Conservation (phyloP, 1,140 invertebrate genomes). For the Penaeus vannamei region DNA sequence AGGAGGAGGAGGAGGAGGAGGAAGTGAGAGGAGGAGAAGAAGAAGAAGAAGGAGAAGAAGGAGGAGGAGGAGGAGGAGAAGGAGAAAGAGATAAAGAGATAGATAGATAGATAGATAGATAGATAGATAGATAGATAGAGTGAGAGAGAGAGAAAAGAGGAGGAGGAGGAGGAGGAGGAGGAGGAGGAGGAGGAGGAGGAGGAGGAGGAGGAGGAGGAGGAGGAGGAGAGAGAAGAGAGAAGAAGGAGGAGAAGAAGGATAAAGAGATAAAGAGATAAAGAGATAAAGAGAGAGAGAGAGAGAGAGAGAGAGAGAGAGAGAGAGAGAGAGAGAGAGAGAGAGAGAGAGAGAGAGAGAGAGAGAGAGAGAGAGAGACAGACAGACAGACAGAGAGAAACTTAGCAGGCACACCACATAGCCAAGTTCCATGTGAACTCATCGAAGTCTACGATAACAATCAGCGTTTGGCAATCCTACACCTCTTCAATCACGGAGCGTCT, state of each 20-base stretch:
- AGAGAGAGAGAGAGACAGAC: background rate
- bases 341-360: background rate
- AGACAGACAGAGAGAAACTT: no score
- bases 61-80: background rate
- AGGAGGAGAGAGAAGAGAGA: background rate
- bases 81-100: background rate
- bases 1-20: background rate
- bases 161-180: background rate
- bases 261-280: background rate
- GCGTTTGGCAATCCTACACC: no score
- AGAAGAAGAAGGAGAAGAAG: background rate
- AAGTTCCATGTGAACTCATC: no score
- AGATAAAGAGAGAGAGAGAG: background rate
- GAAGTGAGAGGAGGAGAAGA: background rate
- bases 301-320: background rate
- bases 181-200: no score
- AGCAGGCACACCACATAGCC: no score
- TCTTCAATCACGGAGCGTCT: no score
- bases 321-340: background rate
- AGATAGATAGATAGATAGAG: background rate
- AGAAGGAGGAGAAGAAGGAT: background rate
- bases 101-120: background rate
- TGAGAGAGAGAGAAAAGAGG: background rate
- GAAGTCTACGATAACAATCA: no score
- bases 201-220: background rate